These are phyloP conservation scores for Pammene aurita DNA, from an alignment of 2,888 invertebrate genomes.

Conservation along the genomic window DNA sequence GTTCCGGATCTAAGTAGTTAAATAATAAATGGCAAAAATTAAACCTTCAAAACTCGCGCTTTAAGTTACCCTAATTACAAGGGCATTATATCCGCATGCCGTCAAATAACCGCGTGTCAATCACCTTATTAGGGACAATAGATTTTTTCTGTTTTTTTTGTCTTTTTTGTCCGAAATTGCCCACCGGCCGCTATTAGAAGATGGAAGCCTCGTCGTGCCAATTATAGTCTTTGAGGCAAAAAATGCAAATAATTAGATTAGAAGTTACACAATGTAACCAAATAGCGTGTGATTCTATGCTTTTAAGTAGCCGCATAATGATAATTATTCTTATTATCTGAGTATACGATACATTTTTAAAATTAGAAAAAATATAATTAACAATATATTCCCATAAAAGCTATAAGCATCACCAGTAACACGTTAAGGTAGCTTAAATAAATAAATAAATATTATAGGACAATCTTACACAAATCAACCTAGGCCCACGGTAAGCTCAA, in stretches of 20 bases:
- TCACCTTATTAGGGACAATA: conserved; percentile 73
- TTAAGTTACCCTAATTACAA: conserved; percentile 33
- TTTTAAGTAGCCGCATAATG: neutral
- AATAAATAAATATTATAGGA: too few species aligned
- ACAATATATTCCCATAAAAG: too few species aligned
- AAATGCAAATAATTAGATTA: conserved; percentile 72
- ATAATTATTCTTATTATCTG: neutral
- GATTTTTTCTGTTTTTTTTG: conserved; percentile 48
- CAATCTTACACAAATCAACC: too few species aligned
- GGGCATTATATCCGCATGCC: conserved; percentile 47
- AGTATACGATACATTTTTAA: too few species aligned
- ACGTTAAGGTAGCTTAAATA: too few species aligned
- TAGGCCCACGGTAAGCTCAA: too few species aligned
- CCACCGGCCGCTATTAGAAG: conserved; percentile 50
- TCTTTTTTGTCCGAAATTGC: conserved; percentile 57
- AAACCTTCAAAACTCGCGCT: conserved; percentile 28
- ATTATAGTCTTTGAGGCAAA: conserved; percentile 59
- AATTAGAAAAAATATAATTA: too few species aligned
- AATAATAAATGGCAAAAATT: conserved; percentile 22
- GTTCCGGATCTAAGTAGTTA: conserved; percentile 24
- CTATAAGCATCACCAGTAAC: too few species aligned
- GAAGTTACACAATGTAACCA: conserved; percentile 75
- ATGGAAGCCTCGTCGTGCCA: conserved; percentile 63
- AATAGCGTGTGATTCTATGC: neutral
- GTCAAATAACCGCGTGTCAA: conserved; percentile 73